Evolutionary conservation across 2,797 vertebrate species (phyloP), one percentile per base, ranked within the genome.

Genomic region (Scleropages formosus): DNA sequence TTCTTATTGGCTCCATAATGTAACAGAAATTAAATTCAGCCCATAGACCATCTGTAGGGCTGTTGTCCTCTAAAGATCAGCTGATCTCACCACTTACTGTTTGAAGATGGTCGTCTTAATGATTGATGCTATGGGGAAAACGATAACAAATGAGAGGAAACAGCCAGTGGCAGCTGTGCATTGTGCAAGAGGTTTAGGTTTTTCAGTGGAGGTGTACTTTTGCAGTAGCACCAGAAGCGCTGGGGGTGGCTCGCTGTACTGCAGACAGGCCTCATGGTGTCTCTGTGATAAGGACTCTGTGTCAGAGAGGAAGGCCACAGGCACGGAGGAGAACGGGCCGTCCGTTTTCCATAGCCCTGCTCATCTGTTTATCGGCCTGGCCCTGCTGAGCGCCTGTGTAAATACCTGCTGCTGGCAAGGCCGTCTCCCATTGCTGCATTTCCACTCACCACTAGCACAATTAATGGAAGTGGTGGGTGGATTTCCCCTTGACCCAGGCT

Each of bases 381-480:
- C 26, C 58, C 46, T 67, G 74, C 69, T 65, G 77, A 71, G 76
- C 53, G 75, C 44, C 72, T 79, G 79, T 79, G 77, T 78, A 81
- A 82, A 80, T 65, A 79, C 60, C 59, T 62, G 44, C 78, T 75
- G 53, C 76, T 70, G 61, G 66, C 75, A 27, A 27, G 13, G 12
- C 61, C 63, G 4, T 20, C 70, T 58, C 20, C 65, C 51, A 31
- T 31, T 73, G 63, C 2, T 20, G 46, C 10, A 39, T 77, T 75
- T 75, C 78, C 64, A 68, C 74, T 78, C 83, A 81, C 81, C 83
- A 80, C 73, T 78, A 80, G 73, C 75, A 87, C 85, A 85, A 87
- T 85, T 82, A 84, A 83, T 83, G 84, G 85, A 86, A 86, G 82
- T 83, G 80, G 76, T 81, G 76, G 79, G 80, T 73, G 83, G 85